Evolutionary conservation across 2,888 invertebrate species (phyloP).

Genomic region (Mythimna impura): DNA sequence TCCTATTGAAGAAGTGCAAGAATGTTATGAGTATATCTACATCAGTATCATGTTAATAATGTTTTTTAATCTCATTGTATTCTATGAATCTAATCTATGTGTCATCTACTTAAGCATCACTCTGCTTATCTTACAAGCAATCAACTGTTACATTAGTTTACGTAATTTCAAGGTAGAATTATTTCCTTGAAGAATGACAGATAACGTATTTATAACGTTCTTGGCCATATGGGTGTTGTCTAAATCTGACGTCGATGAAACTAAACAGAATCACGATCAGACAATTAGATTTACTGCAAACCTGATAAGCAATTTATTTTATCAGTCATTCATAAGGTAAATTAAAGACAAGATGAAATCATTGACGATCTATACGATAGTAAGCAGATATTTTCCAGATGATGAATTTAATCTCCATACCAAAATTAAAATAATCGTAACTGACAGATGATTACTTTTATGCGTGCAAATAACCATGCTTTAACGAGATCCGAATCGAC

Average conservation of each 20-base stretch:
- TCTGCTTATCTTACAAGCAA: constrained; percentile 47
- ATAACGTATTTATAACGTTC: constrained; percentile 6
- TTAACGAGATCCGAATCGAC: constrained; percentile 67
- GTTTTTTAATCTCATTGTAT: constrained; percentile 15
- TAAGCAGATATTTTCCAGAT: constrained; percentile 8
- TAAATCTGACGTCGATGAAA: constrained; percentile 9
- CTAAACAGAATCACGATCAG: background rate
- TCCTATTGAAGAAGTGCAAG: background rate
- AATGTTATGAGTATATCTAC: background rate
- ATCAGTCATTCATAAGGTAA: background rate
- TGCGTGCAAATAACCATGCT: constrained; percentile 59
- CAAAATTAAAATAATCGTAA: constrained; percentile 31
- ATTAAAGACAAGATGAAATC: constrained; percentile 10
- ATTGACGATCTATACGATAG: background rate
- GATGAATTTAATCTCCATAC: constrained; percentile 19
- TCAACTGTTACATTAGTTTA: constrained; percentile 47
- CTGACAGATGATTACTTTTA: constrained; percentile 41
- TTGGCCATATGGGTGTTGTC: background rate
- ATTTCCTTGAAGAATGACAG: constrained; percentile 8
- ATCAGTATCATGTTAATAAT: constrained; percentile 9
- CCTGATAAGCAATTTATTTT: constrained; percentile 15
- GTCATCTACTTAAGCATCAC: constrained; percentile 26
- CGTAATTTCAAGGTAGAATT: constrained; percentile 40
- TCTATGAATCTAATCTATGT: constrained; percentile 39
- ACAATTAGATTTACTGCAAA: constrained; percentile 1